Evolutionary conservation across 2,113 vertebrate genomes (phyloP), one percentile per base, ranked within the genome.

Genomic region (Cranoglanis bouderius): DNA sequence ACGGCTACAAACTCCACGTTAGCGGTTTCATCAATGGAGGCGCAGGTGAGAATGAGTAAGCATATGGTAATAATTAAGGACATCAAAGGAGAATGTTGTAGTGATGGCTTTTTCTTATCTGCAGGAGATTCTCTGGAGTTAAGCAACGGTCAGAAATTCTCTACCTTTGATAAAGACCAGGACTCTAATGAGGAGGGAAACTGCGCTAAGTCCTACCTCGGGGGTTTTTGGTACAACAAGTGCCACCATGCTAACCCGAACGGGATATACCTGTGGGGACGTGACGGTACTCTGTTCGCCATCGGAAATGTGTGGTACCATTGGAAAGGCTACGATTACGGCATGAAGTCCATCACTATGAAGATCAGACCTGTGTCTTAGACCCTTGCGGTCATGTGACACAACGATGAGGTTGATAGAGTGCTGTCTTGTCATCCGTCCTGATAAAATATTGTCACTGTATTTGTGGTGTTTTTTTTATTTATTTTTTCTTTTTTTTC

Each of bases 131-230:
- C 95, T 63, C 82, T 97, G 29, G 29, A 89, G 57, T 78, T 75
- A 32, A 94, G 95, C 82, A 95, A 93, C 0, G 93, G 94, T 43
- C 96, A 96, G 95, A 96, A 95, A 91, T 97, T 97, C 92, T 96
- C 95, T 67, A 97, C 96, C 0, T 97, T 95, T 0, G 95, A 97
- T 94, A 93, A 94, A 21, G 96, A 97, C 89, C 96, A 96, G 89
- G 96, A 96, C 75, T 2, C 55, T 46, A 40, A 82, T 74, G 51
- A 3, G 6, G 14, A 32, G 0, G 59, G 24, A 55, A 96, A 96
- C 92, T 97, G 97, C 0, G 95, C 96, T 0, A 93, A 92, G 12
- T 75, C 93, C 18, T 93, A 85, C 75, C 91, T 95, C 0, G 96
- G 95, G 0, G 96, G 93, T 61, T 97, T 96, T 94, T 97, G 96